phyloP scores from a whole-genome alignment of 1,140 invertebrate species.

The Cardiocondyla obscurior region DNA sequence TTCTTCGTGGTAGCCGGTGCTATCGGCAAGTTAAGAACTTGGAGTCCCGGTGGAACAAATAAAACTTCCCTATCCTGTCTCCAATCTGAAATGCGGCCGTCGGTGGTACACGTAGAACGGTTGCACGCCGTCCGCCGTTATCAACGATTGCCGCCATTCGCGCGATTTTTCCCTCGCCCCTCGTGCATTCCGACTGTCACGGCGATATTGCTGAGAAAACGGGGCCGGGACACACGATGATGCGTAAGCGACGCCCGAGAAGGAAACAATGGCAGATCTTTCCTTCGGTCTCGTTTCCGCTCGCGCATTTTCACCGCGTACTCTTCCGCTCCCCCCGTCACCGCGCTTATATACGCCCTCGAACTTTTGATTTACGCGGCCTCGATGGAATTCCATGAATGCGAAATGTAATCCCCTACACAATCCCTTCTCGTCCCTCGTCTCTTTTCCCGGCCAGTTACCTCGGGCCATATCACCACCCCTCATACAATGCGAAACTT shows the following conservation, averaged over 20 bases:
- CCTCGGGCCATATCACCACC: conserved; percentile 50
- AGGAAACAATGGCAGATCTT: not conserved
- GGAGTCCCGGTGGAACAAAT: not conserved
- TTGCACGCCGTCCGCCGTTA: not conserved
- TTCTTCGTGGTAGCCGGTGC: not conserved
- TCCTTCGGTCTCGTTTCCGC: conserved; percentile 4
- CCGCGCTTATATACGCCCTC: conserved; percentile 33
- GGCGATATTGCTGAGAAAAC: conserved; percentile 25
- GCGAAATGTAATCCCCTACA: conserved; percentile 67
- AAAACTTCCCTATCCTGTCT: conserved; percentile 14
- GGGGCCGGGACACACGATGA: not conserved
- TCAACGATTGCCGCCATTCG: conserved; percentile 19
- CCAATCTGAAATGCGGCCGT: not conserved
- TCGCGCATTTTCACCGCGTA: conserved; percentile 23
- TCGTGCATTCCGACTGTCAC: not conserved
- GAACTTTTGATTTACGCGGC: conserved; percentile 70
- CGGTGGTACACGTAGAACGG: not conserved
- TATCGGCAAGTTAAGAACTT: not conserved
- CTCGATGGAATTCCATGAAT: conserved; percentile 69
- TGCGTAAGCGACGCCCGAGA: conserved; percentile 24
- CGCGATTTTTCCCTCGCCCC: not conserved
- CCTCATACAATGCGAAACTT: conserved; percentile 53
- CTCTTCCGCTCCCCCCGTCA: not conserved
- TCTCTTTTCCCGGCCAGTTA: conserved; percentile 30
- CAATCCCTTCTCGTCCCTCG: not conserved